A percentile compares a stretch with the other conserved stretches of the same genome.
These are phyloP conservation scores for Rhingia rostrata DNA, from an alignment of 2,888 invertebrate genomes.

Conservation along the genomic window DNA sequence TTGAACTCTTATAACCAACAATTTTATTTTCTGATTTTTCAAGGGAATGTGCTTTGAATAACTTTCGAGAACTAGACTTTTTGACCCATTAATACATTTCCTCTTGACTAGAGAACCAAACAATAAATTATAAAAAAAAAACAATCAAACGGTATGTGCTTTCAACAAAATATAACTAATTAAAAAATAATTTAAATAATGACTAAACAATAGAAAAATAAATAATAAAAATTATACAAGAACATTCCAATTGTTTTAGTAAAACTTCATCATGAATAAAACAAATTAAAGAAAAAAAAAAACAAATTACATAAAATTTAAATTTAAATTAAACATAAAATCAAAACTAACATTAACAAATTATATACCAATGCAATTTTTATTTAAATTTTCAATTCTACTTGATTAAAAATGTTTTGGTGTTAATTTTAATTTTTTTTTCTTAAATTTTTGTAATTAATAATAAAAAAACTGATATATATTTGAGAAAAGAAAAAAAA, in stretches of 20 bases:
- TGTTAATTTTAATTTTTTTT: conserved; percentile 8
- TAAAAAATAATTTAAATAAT: conserved; percentile 14
- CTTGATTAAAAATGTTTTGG: conserved; percentile 47
- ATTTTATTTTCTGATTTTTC: neutral
- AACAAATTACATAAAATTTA: conserved; percentile 22
- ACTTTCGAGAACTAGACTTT: conserved; percentile 20
- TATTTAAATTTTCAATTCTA: conserved; percentile 30
- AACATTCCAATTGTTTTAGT: conserved; percentile 64
- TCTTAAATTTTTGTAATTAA: conserved; percentile 22
- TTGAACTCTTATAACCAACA: conserved; percentile 30
- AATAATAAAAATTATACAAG: conserved; percentile 19
- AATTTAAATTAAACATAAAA: conserved; percentile 61
- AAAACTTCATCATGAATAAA: conserved; percentile 19
- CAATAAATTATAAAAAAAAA: conserved; percentile 5
- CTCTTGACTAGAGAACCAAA: conserved; percentile 49
- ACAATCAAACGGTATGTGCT: conserved; percentile 40
- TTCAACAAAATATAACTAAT: conserved; percentile 20
- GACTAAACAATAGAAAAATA: conserved; percentile 6
- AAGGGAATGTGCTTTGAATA: conserved; percentile 24
- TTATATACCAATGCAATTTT: conserved; percentile 67
- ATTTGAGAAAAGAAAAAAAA: conserved; percentile 22
- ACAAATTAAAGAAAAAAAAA: conserved; percentile 24
- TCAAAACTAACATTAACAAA: conserved; percentile 58
- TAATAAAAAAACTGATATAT: conserved; percentile 20
- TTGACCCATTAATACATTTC: conserved; percentile 72